A percentile compares a stretch with the other conserved stretches of the same genome.
phyloP scores from a whole-genome alignment of 2,888 invertebrate genomes.

The Phyto melanocephala region DNA sequence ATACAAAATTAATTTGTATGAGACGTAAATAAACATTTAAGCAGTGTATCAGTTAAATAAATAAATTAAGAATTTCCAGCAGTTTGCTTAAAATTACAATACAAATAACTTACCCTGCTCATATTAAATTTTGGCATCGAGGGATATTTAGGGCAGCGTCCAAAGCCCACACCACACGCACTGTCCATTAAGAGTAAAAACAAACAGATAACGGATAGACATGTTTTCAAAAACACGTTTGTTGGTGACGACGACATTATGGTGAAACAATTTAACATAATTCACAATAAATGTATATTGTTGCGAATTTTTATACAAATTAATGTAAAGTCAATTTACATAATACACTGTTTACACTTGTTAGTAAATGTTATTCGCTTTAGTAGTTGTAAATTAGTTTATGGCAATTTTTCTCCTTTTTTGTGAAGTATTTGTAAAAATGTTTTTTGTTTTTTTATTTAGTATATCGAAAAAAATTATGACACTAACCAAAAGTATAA shows the following conservation, averaged over 20 bases:
- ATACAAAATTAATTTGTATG: too few relatives aligned
- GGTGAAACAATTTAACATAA: slow-evolving; percentile 48
- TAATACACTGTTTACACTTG: not conserved
- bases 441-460: not conserved
- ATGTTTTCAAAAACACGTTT: slow-evolving; percentile 35
- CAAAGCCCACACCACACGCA: slow-evolving; percentile 80
- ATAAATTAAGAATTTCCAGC: too few relatives aligned
- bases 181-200: slow-evolving; percentile 61
- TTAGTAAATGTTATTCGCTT: not conserved
- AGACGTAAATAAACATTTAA: too few relatives aligned
- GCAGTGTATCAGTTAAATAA: too few relatives aligned
- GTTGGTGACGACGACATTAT: not conserved
- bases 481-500: slow-evolving; percentile 7
- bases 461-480: not conserved
- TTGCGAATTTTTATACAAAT: not conserved
- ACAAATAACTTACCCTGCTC: slow-evolving; percentile 80
- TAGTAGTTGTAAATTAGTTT: slow-evolving; percentile 34
- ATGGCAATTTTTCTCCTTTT: slow-evolving; percentile 29
- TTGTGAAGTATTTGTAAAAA: not conserved
- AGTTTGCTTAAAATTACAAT: too few relatives aligned
- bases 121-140: slow-evolving; percentile 84
- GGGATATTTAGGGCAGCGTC: slow-evolving; percentile 84
- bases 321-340: not conserved
- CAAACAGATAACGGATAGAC: slow-evolving; percentile 30
- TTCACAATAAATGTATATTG: slow-evolving; percentile 3